These are phyloP conservation scores for Nymphalis c-album DNA, from an alignment of 2,888 invertebrate genomes.

Conservation along the genomic window DNA sequence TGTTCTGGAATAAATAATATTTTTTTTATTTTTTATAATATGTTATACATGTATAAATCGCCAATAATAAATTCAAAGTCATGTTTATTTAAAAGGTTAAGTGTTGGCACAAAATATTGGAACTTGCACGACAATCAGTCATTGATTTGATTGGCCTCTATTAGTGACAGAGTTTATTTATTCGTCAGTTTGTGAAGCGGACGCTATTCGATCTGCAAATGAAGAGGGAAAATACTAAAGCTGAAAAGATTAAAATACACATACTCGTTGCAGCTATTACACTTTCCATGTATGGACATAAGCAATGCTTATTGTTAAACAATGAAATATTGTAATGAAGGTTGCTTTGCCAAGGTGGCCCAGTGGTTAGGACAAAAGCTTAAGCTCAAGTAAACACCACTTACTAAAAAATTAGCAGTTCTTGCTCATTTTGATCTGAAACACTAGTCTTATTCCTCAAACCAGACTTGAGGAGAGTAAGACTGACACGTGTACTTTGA, in stretches of 20 bases:
- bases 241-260: constrained; percentile 8
- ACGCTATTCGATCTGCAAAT: constrained; percentile 30
- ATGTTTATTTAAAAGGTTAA: constrained; percentile 27
- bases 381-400: no score
- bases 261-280: neutral
- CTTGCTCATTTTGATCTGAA: neutral
- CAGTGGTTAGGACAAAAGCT: no score
- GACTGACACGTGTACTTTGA: no score
- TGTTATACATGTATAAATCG: neutral
- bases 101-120: constrained; percentile 31
- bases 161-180: constrained; percentile 46
- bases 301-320: no score
- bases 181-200: constrained; percentile 55
- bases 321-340: no score
- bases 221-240: constrained; percentile 22
- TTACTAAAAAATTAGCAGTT: no score
- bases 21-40: no score
- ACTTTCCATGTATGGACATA: no score
- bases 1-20: no score
- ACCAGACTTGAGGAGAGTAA: no score
- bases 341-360: no score
- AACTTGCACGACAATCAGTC: constrained; percentile 38
- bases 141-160: constrained; percentile 41
- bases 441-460: neutral
- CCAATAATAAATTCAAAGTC: constrained; percentile 19